These are phyloP conservation scores for Panagrolaimus sp. DNA, from an alignment of 1,140 invertebrate genomes.

Conservation along the genomic window DNA sequence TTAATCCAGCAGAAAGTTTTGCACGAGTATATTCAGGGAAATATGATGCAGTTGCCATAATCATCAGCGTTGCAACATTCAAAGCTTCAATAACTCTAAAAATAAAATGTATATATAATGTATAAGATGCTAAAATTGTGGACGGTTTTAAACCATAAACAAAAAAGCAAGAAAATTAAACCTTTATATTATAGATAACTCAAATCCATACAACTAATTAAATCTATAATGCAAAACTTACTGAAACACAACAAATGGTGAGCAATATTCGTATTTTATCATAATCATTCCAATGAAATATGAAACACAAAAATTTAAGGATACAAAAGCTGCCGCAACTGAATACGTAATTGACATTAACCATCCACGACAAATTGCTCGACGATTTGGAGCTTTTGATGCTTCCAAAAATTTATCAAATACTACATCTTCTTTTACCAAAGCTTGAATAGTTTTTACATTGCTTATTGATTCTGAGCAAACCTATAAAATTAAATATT, in stretches of 20 bases:
- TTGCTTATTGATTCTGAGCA: slow-evolving; percentile 33
- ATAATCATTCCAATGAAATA: slow-evolving; percentile 33
- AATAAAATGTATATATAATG: slow-evolving; percentile 12
- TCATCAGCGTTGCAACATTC: slow-evolving; percentile 32
- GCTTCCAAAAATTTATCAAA: slow-evolving; percentile 23
- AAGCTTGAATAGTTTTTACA: slow-evolving; percentile 30
- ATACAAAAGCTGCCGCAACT: slow-evolving; percentile 25
- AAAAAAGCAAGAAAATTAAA: slow-evolving; percentile 7
- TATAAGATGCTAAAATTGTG: not conserved
- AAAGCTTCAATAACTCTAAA: slow-evolving; percentile 50
- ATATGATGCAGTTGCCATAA: slow-evolving; percentile 59
- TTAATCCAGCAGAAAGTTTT: slow-evolving; percentile 56
- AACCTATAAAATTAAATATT: no score
- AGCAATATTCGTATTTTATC: slow-evolving; percentile 23
- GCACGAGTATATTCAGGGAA: slow-evolving; percentile 61
- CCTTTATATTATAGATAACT: no score
- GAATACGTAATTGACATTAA: slow-evolving; percentile 29
- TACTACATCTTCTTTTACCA: slow-evolving; percentile 30
- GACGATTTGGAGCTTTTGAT: slow-evolving; percentile 21
- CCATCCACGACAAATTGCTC: slow-evolving; percentile 32
- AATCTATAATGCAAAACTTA: no score
- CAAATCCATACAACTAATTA: not conserved
- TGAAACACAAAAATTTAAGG: slow-evolving; percentile 37
- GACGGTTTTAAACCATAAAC: not conserved
- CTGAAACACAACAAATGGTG: slow-evolving; percentile 37